Evolutionary conservation across 2,888 invertebrate species (phyloP), one percentile per base, ranked within the genome.

Genomic region (Merodon equestris): DNA sequence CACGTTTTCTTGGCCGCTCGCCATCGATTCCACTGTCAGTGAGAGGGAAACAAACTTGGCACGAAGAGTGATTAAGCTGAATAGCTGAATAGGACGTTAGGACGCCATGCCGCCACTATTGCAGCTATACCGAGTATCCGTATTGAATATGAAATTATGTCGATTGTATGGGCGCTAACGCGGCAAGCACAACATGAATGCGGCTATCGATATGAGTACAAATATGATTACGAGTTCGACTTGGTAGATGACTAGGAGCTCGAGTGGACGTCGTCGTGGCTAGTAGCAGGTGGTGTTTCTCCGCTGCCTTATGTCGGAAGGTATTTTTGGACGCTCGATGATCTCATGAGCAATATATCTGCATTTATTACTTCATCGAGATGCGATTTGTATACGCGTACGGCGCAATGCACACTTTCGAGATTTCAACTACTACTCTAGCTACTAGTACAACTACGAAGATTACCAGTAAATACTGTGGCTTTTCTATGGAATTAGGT

Each of bases 11-110:
- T 36, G 48, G 14, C 15, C 13, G 27, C 27, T 27, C 3, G 7
- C 27, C 27, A 27, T 12, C 9, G 19, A 61, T 45, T 19, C 17
- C n/a, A 18, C 18, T 44, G 19, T 50, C 67, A 61, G 19, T 47
- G 12, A 58, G 19, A 27, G 34, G 14, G 14, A 53, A 15, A 63
- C 47, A 56, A 48, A 50, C 67, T 68, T 74, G 68, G 74, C 74
- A 74, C 51, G 17, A 38, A 56, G 10, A 63, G 1, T 56, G 36
- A 68, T 74, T 68, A 18, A 63, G 17, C 51, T 50, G 58, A 70
- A 64, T 58, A 64, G 70, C 70, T 70, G 63, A 70, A 53, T 64
- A 27, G 17, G 70, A 70, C 74, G 74, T 70, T 50, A n/a, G 15
- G 38, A 17, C n/a, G 7, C 42, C 14, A 1, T 17, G n/a, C 15